Evolutionary conservation across 1,140 invertebrate species (phyloP), one percentile per base, ranked within the genome.

Genomic region (Cotesia glomerata): DNA sequence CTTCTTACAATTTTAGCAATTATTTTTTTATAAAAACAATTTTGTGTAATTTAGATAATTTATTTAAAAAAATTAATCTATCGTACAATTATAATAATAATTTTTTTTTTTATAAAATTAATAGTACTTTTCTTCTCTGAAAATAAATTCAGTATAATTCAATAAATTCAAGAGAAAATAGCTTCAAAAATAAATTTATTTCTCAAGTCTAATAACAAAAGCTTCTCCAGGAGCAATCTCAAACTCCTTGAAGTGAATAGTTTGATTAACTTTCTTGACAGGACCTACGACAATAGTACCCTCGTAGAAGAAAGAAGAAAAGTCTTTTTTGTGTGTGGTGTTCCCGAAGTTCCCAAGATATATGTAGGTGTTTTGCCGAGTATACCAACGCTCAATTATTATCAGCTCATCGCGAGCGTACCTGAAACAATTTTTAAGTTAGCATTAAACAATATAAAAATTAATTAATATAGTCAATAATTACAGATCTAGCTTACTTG

Each of bases 361-460:
- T 1, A 93, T 91, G 76, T 91, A 94, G 2, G 92, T 90, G 78
- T 93, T 92, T 66, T 93, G 88, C 14, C 94, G 88, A 4, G 93
- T 93, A 83, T 92, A 95, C 88, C 90, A 93, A 49, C 93, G 88
- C 76, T 94, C 92, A 54, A 95, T 87, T 0, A 94, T 89, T 8
- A 95, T 79, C 18, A 94, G 85, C 77, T 93, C 90, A 49, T 90
- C 87, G 16, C 89, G 85, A 13, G 89, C 88, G 76, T 91, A 89
- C 35, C 87, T 89, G 65, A 34, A 78, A 72, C 54, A 62, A 59
- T 69, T 18, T 67, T 11, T 34, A 36, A 49, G 18, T 54, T 36
- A n/a, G n/a, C n/a, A n/a, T n/a, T n/a, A n/a, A n/a, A n/a, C n/a
- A n/a, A n/a, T n/a, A 5, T 52, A 1, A 52, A 66, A 61, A 52